A percentile compares a stretch with the other conserved stretches of the same genome.
phyloP scores from a whole-genome alignment of 2,888 invertebrate genomes.

The Meganola albula region DNA sequence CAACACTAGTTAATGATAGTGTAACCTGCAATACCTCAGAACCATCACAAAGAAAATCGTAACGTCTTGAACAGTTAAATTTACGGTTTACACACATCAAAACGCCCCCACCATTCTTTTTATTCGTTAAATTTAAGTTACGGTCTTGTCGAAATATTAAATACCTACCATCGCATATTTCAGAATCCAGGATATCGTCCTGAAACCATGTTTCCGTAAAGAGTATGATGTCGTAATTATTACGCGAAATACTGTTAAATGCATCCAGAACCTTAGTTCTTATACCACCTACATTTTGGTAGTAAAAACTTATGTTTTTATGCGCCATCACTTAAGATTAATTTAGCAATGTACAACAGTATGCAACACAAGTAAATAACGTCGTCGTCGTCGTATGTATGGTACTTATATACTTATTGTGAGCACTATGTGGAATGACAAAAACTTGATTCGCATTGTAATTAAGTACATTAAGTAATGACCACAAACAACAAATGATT shows the following conservation, averaged over 20 bases:
- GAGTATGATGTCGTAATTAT: neutral
- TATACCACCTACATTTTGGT: neutral
- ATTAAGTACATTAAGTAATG: no score
- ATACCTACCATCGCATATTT: neutral
- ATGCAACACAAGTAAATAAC: no score
- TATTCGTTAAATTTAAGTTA: neutral
- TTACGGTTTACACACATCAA: neutral
- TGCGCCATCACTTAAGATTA: no score
- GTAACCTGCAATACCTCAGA: neutral
- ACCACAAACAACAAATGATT: no score
- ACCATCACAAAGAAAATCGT: neutral
- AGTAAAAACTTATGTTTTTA: no score
- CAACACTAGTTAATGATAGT: neutral
- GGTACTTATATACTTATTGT: no score
- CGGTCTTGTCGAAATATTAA: no score
- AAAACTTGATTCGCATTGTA: no score
- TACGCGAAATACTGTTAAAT: neutral
- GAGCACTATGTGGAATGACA: no score
- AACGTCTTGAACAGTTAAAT: neutral
- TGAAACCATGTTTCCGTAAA: conserved; percentile 1
- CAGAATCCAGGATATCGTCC: neutral
- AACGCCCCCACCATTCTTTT: neutral
- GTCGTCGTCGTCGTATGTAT: no score
- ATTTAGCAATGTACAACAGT: no score
- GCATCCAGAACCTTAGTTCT: neutral